A percentile compares a stretch with the other conserved stretches of the same genome.
Conservation (phyloP, 2,888 invertebrate genomes). For the Andrena trimmerana region DNA sequence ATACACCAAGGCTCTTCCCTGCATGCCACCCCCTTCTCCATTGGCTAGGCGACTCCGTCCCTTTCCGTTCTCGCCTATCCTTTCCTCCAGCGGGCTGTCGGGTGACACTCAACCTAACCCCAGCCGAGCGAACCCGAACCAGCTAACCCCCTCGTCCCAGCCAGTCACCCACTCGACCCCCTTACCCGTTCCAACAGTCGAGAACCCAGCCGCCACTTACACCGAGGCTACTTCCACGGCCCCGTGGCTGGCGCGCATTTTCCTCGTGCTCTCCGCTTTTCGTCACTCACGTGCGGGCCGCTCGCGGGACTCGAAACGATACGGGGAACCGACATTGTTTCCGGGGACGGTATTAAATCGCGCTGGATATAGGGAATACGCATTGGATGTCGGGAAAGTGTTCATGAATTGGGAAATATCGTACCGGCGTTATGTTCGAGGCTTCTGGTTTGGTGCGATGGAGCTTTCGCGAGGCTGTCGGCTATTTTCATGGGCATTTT, state of each 20-base stretch:
- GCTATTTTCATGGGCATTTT: too few species aligned
- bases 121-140: constrained; percentile 55
- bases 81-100: constrained; percentile 41
- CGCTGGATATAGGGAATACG: neutral
- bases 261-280: constrained; percentile 57
- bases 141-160: constrained; percentile 67
- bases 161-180: constrained; percentile 69
- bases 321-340: constrained; percentile 8
- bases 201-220: constrained; percentile 63
- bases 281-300: neutral
- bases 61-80: constrained; percentile 47
- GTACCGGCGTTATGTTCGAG: neutral
- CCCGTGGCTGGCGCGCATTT: constrained; percentile 42
- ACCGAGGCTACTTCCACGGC: constrained; percentile 57
- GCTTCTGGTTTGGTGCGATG: neutral
- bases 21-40: constrained; percentile 26
- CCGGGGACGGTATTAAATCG: constrained; percentile 12
- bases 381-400: constrained; percentile 1
- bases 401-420: neutral
- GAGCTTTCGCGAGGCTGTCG: neutral
- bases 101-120: constrained; percentile 66
- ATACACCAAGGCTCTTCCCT: constrained; percentile 49
- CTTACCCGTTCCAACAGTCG: constrained; percentile 51
- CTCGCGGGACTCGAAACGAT: neutral
- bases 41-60: constrained; percentile 46